Evolutionary conservation across 2,113 vertebrate genomes (phyloP), one percentile per base, ranked within the genome.

Genomic region (Hystrix cristata): DNA sequence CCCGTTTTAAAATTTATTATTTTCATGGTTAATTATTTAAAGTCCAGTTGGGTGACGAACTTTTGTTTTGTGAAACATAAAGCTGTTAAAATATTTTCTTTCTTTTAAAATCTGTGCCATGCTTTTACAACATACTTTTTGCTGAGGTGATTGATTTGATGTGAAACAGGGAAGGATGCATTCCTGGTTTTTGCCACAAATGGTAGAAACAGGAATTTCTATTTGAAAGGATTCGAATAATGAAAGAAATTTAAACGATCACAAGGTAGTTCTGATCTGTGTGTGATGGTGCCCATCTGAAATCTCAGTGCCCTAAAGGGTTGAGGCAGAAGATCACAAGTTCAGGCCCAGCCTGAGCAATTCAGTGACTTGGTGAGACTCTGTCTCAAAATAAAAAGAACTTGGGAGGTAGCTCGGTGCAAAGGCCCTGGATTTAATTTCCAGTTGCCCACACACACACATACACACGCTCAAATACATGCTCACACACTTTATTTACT

Each of bases 181-280:
- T 46, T 74, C 72, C 8, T 57, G 8, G 25, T 43, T 90, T 93
- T 31, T 87, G 46, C 31, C 29, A 51, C 34, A 34, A 13, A n/a
- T 53, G 57, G 15, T 31, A 80, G 53, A 79, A 80, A 82, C 2
- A 67, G 12, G n/a, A 55, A 67, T 90, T 93, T 93, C 64, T 81
- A 46, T 74, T 76, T 90, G n/a, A 48, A 89, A 87, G 31, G 8
- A 62, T 97, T 86, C 64, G 34, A 48, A 38, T 38, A 80, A 72
- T 67, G 76, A 87, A 48, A 38, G 25, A 91, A 72, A 76, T 91
- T 65, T 38, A 60, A 59, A 14, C 4, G 34, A 60, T 80, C 64
- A 59, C 53, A 78, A 81, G 82, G 57, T 57, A 25, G 55, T 79
- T 79, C 23, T 94, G 4, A 78, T 4, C 18, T 18, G 67, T 69